Conservation (phyloP, 2,888 invertebrate species). For the Pammene aurita region DNA sequence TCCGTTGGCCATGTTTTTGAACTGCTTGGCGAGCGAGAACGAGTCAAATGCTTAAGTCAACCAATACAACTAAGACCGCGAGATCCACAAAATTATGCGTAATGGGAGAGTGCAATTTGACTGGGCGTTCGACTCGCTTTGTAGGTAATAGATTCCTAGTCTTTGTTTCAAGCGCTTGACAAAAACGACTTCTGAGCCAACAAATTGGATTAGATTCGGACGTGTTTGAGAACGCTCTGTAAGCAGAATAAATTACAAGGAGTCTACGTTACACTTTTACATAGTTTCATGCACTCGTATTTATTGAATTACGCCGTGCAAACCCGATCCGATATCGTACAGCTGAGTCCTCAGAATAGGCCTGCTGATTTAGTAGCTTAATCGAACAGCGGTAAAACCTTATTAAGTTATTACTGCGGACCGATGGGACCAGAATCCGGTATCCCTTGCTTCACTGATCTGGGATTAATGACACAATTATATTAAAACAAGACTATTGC, state of each 20-base stretch:
- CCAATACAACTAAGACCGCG: neutral
- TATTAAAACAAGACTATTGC: slow-evolving; percentile 29
- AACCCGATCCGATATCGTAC: neutral
- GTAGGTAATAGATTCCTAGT: neutral
- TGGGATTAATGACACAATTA: slow-evolving; percentile 34
- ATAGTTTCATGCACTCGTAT: neutral
- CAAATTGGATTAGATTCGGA: slow-evolving; percentile 26
- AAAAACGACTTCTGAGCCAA: slow-evolving; percentile 19
- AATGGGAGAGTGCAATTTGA: neutral
- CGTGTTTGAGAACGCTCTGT: slow-evolving; percentile 15
- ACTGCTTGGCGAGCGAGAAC: neutral
- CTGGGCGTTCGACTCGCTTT: neutral
- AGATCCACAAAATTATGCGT: neutral
- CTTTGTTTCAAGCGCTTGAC: slow-evolving; percentile 16
- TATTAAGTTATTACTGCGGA: slow-evolving; percentile 64
- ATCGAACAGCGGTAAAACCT: slow-evolving; percentile 66
- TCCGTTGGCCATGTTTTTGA: neutral
- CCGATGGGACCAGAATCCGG: slow-evolving; percentile 56
- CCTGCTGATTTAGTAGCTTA: slow-evolving; percentile 70
- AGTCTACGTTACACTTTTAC: neutral
- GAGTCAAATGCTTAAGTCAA: neutral
- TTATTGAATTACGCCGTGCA: neutral
- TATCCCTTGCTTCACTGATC: slow-evolving; percentile 37
- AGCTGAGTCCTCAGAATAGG: slow-evolving; percentile 31
- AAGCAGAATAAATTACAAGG: neutral